Evolutionary conservation across 2,888 invertebrate genomes (phyloP).

Genomic region (Spicauda simplicius): DNA sequence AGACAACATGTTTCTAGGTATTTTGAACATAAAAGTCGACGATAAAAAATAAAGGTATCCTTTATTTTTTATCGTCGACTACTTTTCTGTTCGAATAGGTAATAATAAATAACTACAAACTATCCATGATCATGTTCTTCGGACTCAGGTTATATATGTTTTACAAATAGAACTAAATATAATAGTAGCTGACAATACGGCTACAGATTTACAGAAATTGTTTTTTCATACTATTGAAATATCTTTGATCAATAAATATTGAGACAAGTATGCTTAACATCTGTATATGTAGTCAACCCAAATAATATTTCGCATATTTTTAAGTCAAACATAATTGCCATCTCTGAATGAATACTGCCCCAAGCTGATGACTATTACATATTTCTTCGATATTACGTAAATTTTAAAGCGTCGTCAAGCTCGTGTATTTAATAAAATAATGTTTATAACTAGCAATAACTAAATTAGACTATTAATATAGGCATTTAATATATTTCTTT

Average conservation of each 20-base stretch:
- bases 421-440: conserved; percentile 61
- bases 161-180: not conserved
- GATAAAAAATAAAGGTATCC: no score
- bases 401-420: conserved; percentile 64
- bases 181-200: not conserved
- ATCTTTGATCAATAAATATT: no score
- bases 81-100: no score
- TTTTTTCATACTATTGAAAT: not conserved
- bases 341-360: not conserved
- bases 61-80: no score
- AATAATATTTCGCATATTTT: no score
- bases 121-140: no score
- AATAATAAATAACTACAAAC: no score
- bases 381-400: conserved; percentile 24
- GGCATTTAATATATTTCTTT: conserved; percentile 19
- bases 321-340: no score
- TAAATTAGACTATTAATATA: conserved; percentile 46
- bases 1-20: no score
- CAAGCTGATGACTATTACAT: conserved; percentile 10
- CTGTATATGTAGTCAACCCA: no score
- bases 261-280: no score
- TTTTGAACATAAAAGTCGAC: no score
- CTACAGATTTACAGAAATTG: not conserved
- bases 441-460: conserved; percentile 60
- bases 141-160: not conserved